A percentile compares a stretch with the other conserved stretches of the same genome.
phyloP scores from a whole-genome alignment of 2,888 invertebrate species.

The Lithosia quadra region DNA sequence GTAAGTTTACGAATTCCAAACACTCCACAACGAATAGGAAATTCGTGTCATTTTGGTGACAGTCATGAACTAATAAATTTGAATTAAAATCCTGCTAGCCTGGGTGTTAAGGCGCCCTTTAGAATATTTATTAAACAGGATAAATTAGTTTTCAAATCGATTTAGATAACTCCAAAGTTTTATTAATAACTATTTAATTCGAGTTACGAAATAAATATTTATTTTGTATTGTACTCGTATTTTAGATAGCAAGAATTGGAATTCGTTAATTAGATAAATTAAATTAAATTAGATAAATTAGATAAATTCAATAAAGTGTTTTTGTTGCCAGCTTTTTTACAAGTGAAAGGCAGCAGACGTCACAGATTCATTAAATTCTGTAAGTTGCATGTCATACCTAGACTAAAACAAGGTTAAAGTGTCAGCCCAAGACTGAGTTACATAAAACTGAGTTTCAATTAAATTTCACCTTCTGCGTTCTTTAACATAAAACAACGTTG shows the following conservation, averaged over 20 bases:
- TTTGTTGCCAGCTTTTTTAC: conserved; percentile 7
- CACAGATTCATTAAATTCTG: conserved; percentile 2
- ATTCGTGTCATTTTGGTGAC: neutral
- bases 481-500: neutral
- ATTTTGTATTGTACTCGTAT: conserved; percentile 28
- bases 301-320: conserved; percentile 16
- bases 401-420: neutral
- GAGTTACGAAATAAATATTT: conserved; percentile 34
- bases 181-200: too few relatives aligned
- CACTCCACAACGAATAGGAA: too few relatives aligned
- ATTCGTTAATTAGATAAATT: conserved; percentile 40
- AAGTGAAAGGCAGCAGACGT: neutral
- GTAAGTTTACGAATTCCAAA: too few relatives aligned
- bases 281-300: too few relatives aligned
- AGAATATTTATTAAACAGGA: neutral
- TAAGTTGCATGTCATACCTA: conserved; percentile 7
- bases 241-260: conserved; percentile 1
- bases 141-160: conserved; percentile 8
- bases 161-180: conserved; percentile 21
- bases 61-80: neutral
- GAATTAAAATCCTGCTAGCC: neutral
- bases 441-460: too few relatives aligned
- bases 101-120: conserved; percentile 26
- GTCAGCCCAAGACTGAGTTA: neutral
- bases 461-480: neutral